phyloP scores from a whole-genome alignment of 1,140 invertebrate genomes.

The Brachionus rubens region DNA sequence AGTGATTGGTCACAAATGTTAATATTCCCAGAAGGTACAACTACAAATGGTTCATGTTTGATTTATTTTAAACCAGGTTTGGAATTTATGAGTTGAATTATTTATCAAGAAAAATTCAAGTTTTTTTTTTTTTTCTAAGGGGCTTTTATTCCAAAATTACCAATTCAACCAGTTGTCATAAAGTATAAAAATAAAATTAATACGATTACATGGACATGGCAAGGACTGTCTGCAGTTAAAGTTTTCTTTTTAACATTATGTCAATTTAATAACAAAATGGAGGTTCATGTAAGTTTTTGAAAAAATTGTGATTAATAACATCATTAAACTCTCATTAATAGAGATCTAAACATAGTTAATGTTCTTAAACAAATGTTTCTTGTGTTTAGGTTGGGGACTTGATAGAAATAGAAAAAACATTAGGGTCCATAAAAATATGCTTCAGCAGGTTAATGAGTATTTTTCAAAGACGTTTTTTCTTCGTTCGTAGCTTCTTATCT shows the following conservation, averaged over 20 bases:
- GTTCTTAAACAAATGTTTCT: too few species aligned
- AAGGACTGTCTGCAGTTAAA: slow-evolving; percentile 84
- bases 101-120: not conserved
- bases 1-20: slow-evolving; percentile 89
- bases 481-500: too few species aligned
- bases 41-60: slow-evolving; percentile 84
- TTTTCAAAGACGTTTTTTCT: too few species aligned
- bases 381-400: too few species aligned
- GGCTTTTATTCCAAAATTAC: slow-evolving; percentile 77
- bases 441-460: too few species aligned
- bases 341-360: too few species aligned
- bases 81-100: slow-evolving; percentile 56
- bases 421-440: too few species aligned
- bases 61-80: slow-evolving; percentile 88
- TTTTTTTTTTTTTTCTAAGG: slow-evolving; percentile 52
- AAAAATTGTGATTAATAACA: not conserved
- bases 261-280: slow-evolving; percentile 80
- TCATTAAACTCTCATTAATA: slow-evolving; percentile 31
- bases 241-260: slow-evolving; percentile 84
- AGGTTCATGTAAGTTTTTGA: slow-evolving; percentile 70
- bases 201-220: slow-evolving; percentile 94
- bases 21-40: slow-evolving; percentile 92
- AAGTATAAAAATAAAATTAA: slow-evolving; percentile 85
- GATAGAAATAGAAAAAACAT: too few species aligned
- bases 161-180: slow-evolving; percentile 87